Percentiles rank a stretch among this genome's conserved stretches.
Conservation (phyloP, 1,140 invertebrate genomes). For the Achroia grisella region DNA sequence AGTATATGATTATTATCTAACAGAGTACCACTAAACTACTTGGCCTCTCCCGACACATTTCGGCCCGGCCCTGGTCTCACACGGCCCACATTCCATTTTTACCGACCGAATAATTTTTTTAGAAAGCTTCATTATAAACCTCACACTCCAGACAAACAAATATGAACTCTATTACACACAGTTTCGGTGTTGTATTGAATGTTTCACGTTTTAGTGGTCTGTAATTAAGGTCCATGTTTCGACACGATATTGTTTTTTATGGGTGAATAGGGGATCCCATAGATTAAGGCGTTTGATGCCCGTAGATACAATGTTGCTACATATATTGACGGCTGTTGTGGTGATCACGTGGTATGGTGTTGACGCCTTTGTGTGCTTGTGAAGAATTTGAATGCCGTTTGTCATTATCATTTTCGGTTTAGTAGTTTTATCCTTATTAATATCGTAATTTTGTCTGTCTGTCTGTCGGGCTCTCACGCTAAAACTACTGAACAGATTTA, state of each 20-base stretch:
- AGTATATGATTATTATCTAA: no score
- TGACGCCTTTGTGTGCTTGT: no score
- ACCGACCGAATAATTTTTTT: constrained; percentile 50
- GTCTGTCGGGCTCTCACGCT: no score
- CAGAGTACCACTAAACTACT: no score
- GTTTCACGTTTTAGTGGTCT: constrained; percentile 12
- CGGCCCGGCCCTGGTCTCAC: constrained; percentile 29
- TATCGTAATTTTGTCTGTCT: no score
- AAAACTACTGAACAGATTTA: no score
- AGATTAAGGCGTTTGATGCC: constrained; percentile 1
- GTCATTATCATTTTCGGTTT: no score
- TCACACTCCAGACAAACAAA: constrained; percentile 7
- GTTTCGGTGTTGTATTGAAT: constrained; percentile 21
- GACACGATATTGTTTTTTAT: constrained; percentile 67
- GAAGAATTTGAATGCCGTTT: no score
- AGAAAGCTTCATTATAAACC: constrained; percentile 57
- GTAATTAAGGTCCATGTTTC: constrained; percentile 57
- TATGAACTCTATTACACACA: constrained; percentile 15
- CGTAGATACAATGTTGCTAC: neutral
- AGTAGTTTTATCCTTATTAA: no score
- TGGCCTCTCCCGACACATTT: constrained; percentile 23
- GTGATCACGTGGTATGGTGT: no score
- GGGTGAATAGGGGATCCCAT: constrained; percentile 51
- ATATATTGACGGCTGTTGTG: no score
- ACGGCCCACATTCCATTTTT: constrained; percentile 51